phyloP scores from a whole-genome alignment of 64 coral and sea anemone genomes.

The Montipora foliosa region DNA sequence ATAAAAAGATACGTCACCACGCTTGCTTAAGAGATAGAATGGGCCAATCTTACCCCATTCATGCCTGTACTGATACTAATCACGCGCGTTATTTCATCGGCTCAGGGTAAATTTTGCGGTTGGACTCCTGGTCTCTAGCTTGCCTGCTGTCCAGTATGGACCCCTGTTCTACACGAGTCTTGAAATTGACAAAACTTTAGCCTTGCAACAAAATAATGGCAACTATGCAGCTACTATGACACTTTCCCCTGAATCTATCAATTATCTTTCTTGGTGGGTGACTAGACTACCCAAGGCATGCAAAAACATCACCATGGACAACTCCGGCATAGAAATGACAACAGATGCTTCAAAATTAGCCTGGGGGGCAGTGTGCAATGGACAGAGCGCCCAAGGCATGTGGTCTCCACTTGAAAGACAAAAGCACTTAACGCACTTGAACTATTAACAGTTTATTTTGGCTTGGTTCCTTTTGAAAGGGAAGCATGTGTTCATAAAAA shows the following conservation, averaged over 20 bases:
- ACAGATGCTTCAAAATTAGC: conserved; percentile 56
- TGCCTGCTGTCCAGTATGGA: conserved; percentile 63
- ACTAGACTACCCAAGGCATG: conserved; percentile 36
- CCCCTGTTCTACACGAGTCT: neutral
- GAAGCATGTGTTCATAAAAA: conserved; percentile 52
- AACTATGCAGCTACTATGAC: conserved; percentile 46
- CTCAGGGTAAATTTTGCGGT: neutral
- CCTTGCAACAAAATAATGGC: conserved; percentile 51
- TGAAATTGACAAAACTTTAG: conserved; percentile 72
- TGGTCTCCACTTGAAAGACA: conserved; percentile 25
- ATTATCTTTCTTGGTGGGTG: conserved; percentile 62
- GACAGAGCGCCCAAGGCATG: neutral
- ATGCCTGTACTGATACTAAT: no score
- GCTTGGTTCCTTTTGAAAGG: conserved; percentile 21
- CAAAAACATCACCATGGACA: conserved; percentile 39
- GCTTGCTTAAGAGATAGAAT: no score
- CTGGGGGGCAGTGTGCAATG: conserved; percentile 29
- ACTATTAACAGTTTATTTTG: conserved; percentile 52
- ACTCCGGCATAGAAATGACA: conserved; percentile 23
- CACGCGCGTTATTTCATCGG: no score
- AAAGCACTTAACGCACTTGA: conserved; percentile 51
- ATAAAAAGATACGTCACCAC: no score
- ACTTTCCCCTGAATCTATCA: conserved; percentile 48
- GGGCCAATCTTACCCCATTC: no score
- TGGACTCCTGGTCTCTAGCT: conserved; percentile 55